Percentiles rank a stretch among this genome's conserved stretches.
These are phyloP conservation scores for Aromia moschata DNA, from an alignment of 2,888 invertebrate species.

Conservation along the genomic window DNA sequence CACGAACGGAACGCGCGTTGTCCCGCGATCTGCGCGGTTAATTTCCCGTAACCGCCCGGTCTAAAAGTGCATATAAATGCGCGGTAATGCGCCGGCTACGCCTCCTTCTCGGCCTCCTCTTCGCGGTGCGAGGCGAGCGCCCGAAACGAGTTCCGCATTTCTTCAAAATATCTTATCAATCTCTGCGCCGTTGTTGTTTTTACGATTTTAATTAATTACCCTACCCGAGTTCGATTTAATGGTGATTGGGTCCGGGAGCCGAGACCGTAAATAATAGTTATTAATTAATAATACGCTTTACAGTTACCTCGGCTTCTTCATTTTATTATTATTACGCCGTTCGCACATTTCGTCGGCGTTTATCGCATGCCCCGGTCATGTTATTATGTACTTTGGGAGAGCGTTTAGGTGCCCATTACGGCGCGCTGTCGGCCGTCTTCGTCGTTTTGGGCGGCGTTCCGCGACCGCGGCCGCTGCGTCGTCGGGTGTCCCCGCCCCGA, in stretches of 20 bases:
- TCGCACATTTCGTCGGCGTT: slow-evolving; percentile 9
- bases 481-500: slow-evolving; percentile 2
- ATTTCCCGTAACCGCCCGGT: slow-evolving; percentile 25
- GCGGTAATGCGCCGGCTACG: slow-evolving; percentile 35
- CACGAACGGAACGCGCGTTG: no score
- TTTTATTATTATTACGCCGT: slow-evolving; percentile 12
- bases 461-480: background rate
- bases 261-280: slow-evolving; percentile 18
- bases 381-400: slow-evolving; percentile 14
- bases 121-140: slow-evolving; percentile 28
- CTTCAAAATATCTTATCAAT: slow-evolving; percentile 44
- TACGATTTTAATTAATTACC: slow-evolving; percentile 42
- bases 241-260: slow-evolving; percentile 31
- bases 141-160: slow-evolving; percentile 51
- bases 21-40: background rate
- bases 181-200: slow-evolving; percentile 42
- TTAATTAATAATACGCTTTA: slow-evolving; percentile 13
- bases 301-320: slow-evolving; percentile 15
- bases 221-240: slow-evolving; percentile 39
- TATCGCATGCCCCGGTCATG: slow-evolving; percentile 12
- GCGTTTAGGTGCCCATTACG: slow-evolving; percentile 12
- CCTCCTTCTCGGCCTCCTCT: slow-evolving; percentile 30
- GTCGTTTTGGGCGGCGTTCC: background rate
- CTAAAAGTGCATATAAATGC: slow-evolving; percentile 30
- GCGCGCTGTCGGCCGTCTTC: background rate